A percentile compares a stretch with the other conserved stretches of the same genome.
phyloP scores from a whole-genome alignment of 2,113 vertebrate species.

The Vidua chalybeata region DNA sequence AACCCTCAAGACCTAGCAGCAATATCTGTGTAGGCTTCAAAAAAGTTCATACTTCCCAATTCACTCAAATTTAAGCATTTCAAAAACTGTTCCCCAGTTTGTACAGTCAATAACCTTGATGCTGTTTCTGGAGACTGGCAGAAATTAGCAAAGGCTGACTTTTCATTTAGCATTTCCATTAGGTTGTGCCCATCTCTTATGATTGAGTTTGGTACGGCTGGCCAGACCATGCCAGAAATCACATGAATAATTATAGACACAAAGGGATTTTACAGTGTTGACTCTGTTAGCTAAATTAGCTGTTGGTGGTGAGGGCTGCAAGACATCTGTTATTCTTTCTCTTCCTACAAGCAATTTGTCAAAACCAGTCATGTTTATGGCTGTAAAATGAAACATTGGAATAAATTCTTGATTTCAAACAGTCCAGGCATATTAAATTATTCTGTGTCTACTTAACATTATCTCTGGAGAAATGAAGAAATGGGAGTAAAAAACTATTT shows the following conservation, averaged over 20 bases:
- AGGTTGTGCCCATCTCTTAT: not conserved
- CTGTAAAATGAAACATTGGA: constrained; percentile 7
- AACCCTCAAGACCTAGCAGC: not conserved
- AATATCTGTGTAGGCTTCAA: not conserved
- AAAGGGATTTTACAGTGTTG: constrained; percentile 25
- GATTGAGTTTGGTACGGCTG: not conserved
- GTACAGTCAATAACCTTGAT: not conserved
- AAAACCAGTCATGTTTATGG: constrained; percentile 20
- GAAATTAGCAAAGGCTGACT: not conserved
- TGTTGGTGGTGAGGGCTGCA: not conserved
- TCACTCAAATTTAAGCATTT: not conserved
- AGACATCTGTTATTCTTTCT: constrained; percentile 24
- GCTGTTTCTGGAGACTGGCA: not conserved
- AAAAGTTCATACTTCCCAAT: not conserved
- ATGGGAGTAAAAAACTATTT: not conserved
- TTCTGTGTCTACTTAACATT: not conserved
- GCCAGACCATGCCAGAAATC: not conserved
- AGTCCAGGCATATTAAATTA: constrained; percentile 28
- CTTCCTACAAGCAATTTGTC: constrained; percentile 21
- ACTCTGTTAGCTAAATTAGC: constrained; percentile 7
- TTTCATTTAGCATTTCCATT: constrained; percentile 6
- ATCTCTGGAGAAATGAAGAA: constrained; percentile 23
- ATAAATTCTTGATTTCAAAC: constrained; percentile 44
- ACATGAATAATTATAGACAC: constrained; percentile 45
- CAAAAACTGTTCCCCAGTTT: not conserved